These are phyloP conservation scores for Sturnira hondurensis DNA, from an alignment of 2,113 vertebrate genomes.

Conservation along the genomic window DNA sequence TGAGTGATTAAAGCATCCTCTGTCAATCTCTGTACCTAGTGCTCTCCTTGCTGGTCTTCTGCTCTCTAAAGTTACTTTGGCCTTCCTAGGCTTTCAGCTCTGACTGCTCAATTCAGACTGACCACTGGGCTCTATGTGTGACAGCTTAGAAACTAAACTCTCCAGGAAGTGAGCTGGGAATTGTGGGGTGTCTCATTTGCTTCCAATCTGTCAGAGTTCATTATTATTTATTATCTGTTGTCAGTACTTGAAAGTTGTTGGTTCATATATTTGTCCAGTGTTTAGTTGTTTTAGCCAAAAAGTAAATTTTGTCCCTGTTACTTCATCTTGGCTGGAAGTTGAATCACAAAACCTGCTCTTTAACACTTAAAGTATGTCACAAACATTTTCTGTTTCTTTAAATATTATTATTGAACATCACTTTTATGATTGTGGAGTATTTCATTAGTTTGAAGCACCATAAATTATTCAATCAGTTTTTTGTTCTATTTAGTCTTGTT, in stretches of 20 bases:
- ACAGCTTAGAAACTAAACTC: background rate
- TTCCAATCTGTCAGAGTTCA: background rate
- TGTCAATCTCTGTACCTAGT: background rate
- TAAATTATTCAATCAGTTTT: background rate
- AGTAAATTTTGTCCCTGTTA: background rate
- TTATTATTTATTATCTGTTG: background rate
- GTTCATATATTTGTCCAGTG: background rate
- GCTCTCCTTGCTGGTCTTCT: background rate
- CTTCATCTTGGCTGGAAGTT: background rate
- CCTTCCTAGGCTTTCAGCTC: background rate
- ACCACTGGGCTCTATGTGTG: background rate
- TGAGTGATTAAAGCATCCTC: background rate
- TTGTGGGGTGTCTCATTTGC: background rate
- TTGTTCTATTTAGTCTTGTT: background rate
- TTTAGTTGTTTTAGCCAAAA: background rate
- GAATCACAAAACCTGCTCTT: background rate
- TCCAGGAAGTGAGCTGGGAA: background rate
- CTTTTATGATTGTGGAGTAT: background rate
- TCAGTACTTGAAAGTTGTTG: background rate
- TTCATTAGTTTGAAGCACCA: background rate
- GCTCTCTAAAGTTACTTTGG: background rate
- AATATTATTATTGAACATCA: background rate
- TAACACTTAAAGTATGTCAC: background rate
- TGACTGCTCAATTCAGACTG: no score
- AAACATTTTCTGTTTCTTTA: background rate